Evolutionary conservation across 2,888 invertebrate species (phyloP).

Genomic region (Melieria omissa): DNA sequence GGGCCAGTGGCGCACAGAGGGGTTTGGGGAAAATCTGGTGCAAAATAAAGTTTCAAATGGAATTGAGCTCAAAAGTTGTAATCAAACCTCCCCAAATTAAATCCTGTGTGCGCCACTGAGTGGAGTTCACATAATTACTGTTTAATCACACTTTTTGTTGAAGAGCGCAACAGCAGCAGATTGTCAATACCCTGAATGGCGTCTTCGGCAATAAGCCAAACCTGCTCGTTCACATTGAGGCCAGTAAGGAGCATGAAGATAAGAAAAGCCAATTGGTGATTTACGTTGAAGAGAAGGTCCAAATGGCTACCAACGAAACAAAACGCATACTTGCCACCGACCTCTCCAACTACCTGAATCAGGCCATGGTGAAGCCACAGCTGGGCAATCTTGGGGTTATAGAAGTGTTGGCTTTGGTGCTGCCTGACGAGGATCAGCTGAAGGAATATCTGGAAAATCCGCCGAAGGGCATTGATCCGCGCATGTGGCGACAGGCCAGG

Average conservation of each 20-base stretch:
- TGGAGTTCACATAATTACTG: not conserved
- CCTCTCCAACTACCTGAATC: slow-evolving; percentile 76
- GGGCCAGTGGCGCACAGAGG: too few relatives aligned
- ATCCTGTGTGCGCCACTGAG: not conserved
- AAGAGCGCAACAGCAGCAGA: slow-evolving; percentile 77
- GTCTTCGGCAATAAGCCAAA: slow-evolving; percentile 88
- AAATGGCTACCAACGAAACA: slow-evolving; percentile 72
- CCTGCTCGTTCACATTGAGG: slow-evolving; percentile 80
- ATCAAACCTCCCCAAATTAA: not conserved
- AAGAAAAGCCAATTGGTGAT: slow-evolving; percentile 82
- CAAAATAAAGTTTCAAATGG: not conserved
- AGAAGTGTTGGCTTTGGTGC: slow-evolving; percentile 77
- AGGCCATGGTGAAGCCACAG: slow-evolving; percentile 77
- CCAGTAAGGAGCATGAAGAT: slow-evolving; percentile 81
- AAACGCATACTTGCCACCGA: slow-evolving; percentile 80
- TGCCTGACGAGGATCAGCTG: slow-evolving; percentile 81
- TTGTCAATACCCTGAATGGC: slow-evolving; percentile 74
- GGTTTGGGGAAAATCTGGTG: too few relatives aligned
- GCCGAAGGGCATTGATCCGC: slow-evolving; percentile 91
- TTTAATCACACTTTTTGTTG: not conserved
- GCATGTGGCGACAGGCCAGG: slow-evolving; percentile 96
- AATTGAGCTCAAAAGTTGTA: not conserved
- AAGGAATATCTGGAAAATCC: slow-evolving; percentile 90
- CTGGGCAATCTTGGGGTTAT: slow-evolving; percentile 78
- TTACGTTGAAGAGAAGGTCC: slow-evolving; percentile 77